Evolutionary conservation across 2,888 invertebrate species (phyloP).

Genomic region (Melanostoma scalare): DNA sequence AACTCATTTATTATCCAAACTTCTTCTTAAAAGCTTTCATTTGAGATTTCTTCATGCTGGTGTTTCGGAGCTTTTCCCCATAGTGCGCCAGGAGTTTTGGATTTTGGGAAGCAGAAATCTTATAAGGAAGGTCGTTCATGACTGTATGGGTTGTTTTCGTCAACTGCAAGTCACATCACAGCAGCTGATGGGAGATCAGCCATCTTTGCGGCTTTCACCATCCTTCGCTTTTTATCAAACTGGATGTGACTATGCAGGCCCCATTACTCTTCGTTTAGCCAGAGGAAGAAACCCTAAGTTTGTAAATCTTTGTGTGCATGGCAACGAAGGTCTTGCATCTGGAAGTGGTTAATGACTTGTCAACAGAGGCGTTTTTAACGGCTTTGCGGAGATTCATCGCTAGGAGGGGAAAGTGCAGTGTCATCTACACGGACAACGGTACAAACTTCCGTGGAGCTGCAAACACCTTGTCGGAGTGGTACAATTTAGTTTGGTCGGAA

Average conservation of each 20-base stretch:
- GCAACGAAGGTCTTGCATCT: constrained; percentile 74
- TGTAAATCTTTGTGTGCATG: constrained; percentile 68
- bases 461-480: no score
- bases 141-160: constrained; percentile 2
- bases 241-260: constrained; percentile 23
- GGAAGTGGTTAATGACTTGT: no score
- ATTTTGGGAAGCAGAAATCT: no score
- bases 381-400: constrained; percentile 74
- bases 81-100: constrained; percentile 14
- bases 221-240: background rate
- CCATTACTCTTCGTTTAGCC: no score
- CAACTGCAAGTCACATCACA: background rate
- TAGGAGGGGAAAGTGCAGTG: constrained; percentile 70
- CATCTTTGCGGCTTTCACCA: background rate
- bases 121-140: no score
- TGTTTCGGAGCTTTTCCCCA: background rate
- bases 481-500: no score
- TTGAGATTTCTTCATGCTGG: constrained; percentile 7
- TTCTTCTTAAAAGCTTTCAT: background rate
- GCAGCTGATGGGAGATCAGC: constrained; percentile 7
- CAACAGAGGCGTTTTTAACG: no score
- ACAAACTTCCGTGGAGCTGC: no score
- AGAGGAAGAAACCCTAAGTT: no score
- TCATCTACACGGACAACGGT: constrained; percentile 22
- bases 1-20: background rate